Evolutionary conservation across 2,888 invertebrate species (phyloP).

Genomic region (Platycheirus albimanus): DNA sequence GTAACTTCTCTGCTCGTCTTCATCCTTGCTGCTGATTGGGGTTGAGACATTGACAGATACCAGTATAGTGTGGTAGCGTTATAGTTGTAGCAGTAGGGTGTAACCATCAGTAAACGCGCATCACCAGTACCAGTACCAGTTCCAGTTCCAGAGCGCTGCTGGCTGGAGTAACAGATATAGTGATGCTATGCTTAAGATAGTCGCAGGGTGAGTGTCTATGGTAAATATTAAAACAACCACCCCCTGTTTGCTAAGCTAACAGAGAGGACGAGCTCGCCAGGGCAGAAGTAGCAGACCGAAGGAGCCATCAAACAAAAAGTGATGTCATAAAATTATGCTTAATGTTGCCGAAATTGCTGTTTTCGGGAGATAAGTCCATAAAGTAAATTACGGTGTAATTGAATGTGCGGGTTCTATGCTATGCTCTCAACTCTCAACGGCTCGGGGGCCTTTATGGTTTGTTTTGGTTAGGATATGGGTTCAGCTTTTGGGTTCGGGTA

Average conservation of each 20-base stretch:
- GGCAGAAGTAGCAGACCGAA: constrained; percentile 67
- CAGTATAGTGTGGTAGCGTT: constrained; percentile 33
- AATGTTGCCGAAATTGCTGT: constrained; percentile 82
- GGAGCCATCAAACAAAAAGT: constrained; percentile 77
- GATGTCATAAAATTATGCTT: constrained; percentile 82
- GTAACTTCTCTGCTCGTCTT: constrained; percentile 6
- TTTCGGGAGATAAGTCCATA: constrained; percentile 81
- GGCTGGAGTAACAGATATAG: constrained; percentile 53
- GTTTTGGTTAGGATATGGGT: constrained; percentile 63
- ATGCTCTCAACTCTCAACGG: constrained; percentile 31
- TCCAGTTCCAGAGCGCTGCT: constrained; percentile 1
- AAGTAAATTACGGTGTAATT: constrained; percentile 81
- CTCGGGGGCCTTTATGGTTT: constrained; percentile 62
- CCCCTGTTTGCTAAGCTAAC: constrained; percentile 40
- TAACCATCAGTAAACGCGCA: constrained; percentile 46
- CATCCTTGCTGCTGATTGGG: constrained; percentile 56
- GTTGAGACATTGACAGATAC: constrained; percentile 74
- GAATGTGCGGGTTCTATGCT: constrained; percentile 79
- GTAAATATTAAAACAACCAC: constrained; percentile 71
- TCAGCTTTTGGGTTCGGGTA: constrained; percentile 4
- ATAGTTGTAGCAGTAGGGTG: constrained; percentile 59
- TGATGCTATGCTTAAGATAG: constrained; percentile 54
- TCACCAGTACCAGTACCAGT: no score
- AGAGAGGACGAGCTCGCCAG: constrained; percentile 2
- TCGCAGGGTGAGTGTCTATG: constrained; percentile 62